A percentile compares a stretch with the other conserved stretches of the same genome.
phyloP scores from a whole-genome alignment of 2,888 invertebrate genomes.

The Standfussiana lucernea region DNA sequence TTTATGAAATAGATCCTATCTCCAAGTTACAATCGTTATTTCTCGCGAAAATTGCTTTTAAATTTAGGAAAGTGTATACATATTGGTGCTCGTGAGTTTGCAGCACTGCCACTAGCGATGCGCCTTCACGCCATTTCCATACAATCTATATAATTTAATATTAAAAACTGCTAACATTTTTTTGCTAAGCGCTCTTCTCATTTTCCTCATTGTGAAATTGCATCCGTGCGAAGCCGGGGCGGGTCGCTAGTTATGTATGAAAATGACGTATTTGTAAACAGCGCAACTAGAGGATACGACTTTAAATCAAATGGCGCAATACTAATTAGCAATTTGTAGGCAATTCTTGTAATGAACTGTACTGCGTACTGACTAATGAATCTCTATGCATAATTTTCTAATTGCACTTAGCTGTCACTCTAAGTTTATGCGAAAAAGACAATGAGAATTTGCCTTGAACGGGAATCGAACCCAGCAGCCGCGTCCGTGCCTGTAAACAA shows the following conservation, averaged over 20 bases:
- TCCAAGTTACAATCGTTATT: too few relatives aligned
- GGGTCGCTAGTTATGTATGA: not conserved
- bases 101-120: not conserved
- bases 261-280: not conserved
- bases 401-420: not conserved
- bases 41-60: too few relatives aligned
- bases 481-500: not conserved
- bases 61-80: too few relatives aligned
- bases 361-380: constrained; percentile 32
- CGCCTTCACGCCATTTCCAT: not conserved
- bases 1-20: too few relatives aligned
- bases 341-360: constrained; percentile 35
- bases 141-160: too few relatives aligned
- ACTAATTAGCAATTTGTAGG: constrained; percentile 34
- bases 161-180: too few relatives aligned
- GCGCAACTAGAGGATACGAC: not conserved
- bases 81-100: too few relatives aligned
- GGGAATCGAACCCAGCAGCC: not conserved
- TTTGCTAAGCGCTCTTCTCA: not conserved
- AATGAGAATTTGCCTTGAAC: not conserved
- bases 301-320: constrained; percentile 11
- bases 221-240: not conserved
- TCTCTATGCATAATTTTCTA: constrained; percentile 7
- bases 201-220: not conserved
- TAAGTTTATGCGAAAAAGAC: not conserved